Base-by-base conservation (phyloP, 2,888 invertebrate genomes). In the Arctia plantaginis region DNA sequence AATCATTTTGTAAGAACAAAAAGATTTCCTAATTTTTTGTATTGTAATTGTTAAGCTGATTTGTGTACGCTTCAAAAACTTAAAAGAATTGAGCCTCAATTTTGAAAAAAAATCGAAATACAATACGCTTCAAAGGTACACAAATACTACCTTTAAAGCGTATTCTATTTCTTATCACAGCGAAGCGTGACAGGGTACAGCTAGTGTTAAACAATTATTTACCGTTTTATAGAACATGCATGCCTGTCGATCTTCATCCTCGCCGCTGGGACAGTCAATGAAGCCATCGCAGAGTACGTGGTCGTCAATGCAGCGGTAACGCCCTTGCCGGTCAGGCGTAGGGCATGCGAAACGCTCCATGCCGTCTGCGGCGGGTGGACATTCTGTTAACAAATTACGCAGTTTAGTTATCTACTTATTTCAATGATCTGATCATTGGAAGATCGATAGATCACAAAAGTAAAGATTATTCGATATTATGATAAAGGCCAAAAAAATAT, bases 141-240 rank as follows among this genome's bases (percentile, higher is more conserved):
- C 55, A 55, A 18, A 23, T 13, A 15, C 15, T 55, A 23, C 10
- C 55, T 23, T 20, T n/a, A n/a, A n/a, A n/a, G n/a, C n/a, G n/a
- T 6, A 7, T 35, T 3, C 35, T 27, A 2, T 39, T 15, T 39
- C 33, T 3, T 35, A n/a, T 18, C 13, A n/a, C n/a, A n/a, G n/a
- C n/a, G n/a, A n/a, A n/a, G n/a, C n/a, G n/a, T n/a, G n/a, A n/a
- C n/a, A n/a, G n/a, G n/a, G n/a, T n/a, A n/a, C n/a, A n/a, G n/a
- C n/a, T n/a, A n/a, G n/a, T n/a, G n/a, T n/a, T n/a, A 41, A 35
- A n/a, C 7, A 44, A 70, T 39, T 44, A 62, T 41, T 77, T 96
- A 99, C 99, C 97, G 99, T 99, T 97, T 99, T 99, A 93, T 98
- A 99, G 96, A 99, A 99, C 98, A 99, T 98, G 96, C 99, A 99